Evolutionary conservation across 1,140 invertebrate species (phyloP).

Genomic region (Catajapyx aquilonaris): DNA sequence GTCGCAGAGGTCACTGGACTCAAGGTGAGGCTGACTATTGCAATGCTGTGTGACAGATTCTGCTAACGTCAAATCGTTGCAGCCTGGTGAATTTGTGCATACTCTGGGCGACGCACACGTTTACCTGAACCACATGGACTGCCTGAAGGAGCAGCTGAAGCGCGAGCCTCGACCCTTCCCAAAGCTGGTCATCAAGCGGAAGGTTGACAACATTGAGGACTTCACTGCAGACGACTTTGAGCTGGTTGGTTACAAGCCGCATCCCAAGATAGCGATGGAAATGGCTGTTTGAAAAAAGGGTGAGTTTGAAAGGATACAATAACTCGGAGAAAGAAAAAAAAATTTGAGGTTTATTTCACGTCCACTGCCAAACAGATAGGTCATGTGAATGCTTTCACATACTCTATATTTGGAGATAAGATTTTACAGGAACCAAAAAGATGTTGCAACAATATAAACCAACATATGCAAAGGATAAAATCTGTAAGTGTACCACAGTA

Average conservation of each 20-base stretch:
- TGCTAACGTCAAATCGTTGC: slow-evolving; percentile 17
- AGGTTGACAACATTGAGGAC: slow-evolving; percentile 63
- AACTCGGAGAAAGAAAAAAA: neutral
- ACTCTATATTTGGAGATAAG: neutral
- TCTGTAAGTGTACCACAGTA: too few species aligned
- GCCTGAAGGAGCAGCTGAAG: slow-evolving; percentile 61
- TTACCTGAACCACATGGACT: slow-evolving; percentile 78
- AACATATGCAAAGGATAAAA: neutral
- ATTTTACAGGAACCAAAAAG: neutral
- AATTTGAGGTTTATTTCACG: neutral
- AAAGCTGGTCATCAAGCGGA: slow-evolving; percentile 45
- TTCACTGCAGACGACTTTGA: slow-evolving; percentile 80
- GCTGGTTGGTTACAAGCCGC: slow-evolving; percentile 67
- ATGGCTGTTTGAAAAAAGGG: slow-evolving; percentile 72
- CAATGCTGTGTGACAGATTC: too few species aligned
- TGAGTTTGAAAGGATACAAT: neutral
- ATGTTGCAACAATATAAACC: neutral
- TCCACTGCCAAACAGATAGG: neutral
- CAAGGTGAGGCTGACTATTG: too few species aligned
- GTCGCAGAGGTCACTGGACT: slow-evolving; percentile 83
- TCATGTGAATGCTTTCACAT: neutral
- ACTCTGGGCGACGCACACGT: slow-evolving; percentile 93
- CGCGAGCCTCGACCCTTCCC: slow-evolving; percentile 69
- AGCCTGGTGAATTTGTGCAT: slow-evolving; percentile 90
- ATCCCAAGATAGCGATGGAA: slow-evolving; percentile 80